phyloP scores from a whole-genome alignment of 1,140 invertebrate species.

The Zophobas atratus region DNA sequence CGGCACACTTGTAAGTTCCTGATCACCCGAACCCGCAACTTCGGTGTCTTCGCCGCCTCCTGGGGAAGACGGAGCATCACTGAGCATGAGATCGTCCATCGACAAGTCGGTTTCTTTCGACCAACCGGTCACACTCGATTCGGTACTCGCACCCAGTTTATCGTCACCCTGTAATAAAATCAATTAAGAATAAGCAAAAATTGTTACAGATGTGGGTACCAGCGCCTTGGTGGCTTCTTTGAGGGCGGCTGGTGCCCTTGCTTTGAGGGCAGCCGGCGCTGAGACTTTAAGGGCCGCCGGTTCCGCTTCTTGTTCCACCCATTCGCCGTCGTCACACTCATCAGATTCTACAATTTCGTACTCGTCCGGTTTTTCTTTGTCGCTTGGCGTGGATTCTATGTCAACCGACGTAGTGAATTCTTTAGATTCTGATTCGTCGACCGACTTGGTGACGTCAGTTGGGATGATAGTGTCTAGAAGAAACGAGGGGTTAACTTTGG shows the following conservation, averaged over 20 bases:
- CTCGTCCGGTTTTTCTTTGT: conserved; percentile 67
- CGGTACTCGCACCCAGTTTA: conserved; percentile 46
- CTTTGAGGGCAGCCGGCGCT: too few species aligned
- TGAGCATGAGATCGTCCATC: conserved; percentile 75
- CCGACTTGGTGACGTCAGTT: conserved; percentile 73
- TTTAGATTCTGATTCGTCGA: conserved; percentile 64
- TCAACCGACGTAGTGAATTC: conserved; percentile 49
- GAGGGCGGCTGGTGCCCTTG: not conserved
- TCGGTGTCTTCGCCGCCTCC: conserved; percentile 58
- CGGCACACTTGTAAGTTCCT: conserved; percentile 44
- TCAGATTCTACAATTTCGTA: conserved; percentile 70
- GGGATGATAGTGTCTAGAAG: conserved; percentile 68
- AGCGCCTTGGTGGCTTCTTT: conserved; percentile 24
- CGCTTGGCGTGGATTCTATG: not conserved
- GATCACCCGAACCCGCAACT: conserved; percentile 62
- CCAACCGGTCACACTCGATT: conserved; percentile 52
- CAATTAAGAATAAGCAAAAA: conserved; percentile 11
- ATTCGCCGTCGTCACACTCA: conserved; percentile 75
- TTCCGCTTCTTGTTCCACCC: conserved; percentile 67
- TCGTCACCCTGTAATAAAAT: conserved; percentile 37
- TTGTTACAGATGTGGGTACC: conserved; percentile 1
- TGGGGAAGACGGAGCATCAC: conserved; percentile 70
- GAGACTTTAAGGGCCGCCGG: not conserved
- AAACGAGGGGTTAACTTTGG: not conserved
- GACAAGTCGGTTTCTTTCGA: conserved; percentile 66